Percentiles rank a stretch among this genome's conserved stretches.
Evolutionary conservation across 2,888 invertebrate species (phyloP).

Genomic region (Taenaris catops): DNA sequence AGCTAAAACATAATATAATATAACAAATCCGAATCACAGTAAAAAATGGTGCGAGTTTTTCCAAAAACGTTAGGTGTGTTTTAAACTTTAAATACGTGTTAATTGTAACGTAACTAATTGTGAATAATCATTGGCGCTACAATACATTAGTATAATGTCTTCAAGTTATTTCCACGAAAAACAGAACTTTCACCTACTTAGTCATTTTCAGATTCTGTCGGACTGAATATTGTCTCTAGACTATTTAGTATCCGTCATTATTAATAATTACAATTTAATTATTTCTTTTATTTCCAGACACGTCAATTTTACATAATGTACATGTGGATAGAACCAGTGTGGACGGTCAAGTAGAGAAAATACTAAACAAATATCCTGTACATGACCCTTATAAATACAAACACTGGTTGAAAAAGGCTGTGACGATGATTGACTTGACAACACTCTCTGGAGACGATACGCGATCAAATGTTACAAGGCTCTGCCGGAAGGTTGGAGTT

Average conservation of each 20-base stretch:
- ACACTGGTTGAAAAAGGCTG: constrained; percentile 89
- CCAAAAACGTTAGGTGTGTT: constrained; percentile 4
- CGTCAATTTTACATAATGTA: constrained; percentile 36
- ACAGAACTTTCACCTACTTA: too few relatives aligned
- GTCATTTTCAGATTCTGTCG: too few relatives aligned
- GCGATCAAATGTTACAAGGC: constrained; percentile 85
- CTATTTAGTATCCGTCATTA: too few relatives aligned
- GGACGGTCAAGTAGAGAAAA: constrained; percentile 46
- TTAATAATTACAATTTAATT: too few relatives aligned
- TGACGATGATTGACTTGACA: constrained; percentile 95
- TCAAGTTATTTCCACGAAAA: too few relatives aligned
- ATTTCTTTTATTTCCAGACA: constrained; percentile 32
- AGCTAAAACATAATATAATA: too few relatives aligned
- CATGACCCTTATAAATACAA: constrained; percentile 75
- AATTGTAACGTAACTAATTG: too few relatives aligned
- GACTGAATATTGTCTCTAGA: too few relatives aligned
- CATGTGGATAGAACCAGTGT: constrained; percentile 48
- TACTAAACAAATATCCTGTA: constrained; percentile 46
- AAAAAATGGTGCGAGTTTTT: constrained; percentile 4
- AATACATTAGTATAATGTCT: too few relatives aligned
- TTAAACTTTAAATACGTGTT: not conserved
- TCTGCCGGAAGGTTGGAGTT: constrained; percentile 87
- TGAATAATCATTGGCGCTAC: too few relatives aligned
- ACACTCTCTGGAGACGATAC: constrained; percentile 93
- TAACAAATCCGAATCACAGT: too few relatives aligned